These are phyloP conservation scores for Luidia sarsii DNA, from an alignment of 53 echinoderm and acorn worm genomes.

Conservation along the genomic window DNA sequence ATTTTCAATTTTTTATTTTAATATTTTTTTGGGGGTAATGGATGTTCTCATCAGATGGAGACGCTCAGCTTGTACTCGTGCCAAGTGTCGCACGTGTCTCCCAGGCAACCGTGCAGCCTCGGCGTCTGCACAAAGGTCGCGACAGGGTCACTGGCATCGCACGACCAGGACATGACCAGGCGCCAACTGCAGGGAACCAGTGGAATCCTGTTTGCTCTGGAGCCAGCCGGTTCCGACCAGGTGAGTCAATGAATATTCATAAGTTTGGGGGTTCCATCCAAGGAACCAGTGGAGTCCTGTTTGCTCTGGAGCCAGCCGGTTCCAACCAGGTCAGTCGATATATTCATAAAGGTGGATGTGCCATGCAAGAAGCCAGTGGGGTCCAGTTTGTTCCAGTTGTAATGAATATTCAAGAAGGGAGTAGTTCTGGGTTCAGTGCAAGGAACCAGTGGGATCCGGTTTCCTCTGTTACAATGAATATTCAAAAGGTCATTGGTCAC, in stretches of 20 bases:
- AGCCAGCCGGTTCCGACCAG: conserved; percentile 6
- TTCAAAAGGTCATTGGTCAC: too few relatives aligned
- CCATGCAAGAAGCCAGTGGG: too few relatives aligned
- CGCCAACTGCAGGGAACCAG: conserved; percentile 74
- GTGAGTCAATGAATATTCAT: conserved; percentile 28
- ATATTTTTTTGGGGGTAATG: not conserved
- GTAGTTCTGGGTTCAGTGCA: too few relatives aligned
- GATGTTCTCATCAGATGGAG: conserved; percentile 70
- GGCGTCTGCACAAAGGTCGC: conserved; percentile 85
- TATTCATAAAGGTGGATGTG: too few relatives aligned
- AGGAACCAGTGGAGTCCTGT: conserved; percentile 76
- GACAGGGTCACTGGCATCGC: conserved; percentile 34
- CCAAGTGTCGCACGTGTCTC: not conserved
- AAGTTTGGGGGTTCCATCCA: too few relatives aligned
- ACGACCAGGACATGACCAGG: not conserved
- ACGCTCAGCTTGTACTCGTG: conserved; percentile 84
- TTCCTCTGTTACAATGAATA: too few relatives aligned
- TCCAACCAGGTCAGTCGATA: conserved; percentile 23
- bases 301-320: conserved; percentile 53
- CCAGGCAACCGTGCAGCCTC: conserved; percentile 22
- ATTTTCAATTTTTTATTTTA: not conserved
- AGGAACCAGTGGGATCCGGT: too few relatives aligned
- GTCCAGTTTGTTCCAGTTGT: too few relatives aligned
- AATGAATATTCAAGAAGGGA: too few relatives aligned
- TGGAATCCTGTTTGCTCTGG: conserved; percentile 75